Evolutionary conservation across 2,888 invertebrate species (phyloP), one percentile per base, ranked within the genome.

Genomic region (Coleophora deauratella): DNA sequence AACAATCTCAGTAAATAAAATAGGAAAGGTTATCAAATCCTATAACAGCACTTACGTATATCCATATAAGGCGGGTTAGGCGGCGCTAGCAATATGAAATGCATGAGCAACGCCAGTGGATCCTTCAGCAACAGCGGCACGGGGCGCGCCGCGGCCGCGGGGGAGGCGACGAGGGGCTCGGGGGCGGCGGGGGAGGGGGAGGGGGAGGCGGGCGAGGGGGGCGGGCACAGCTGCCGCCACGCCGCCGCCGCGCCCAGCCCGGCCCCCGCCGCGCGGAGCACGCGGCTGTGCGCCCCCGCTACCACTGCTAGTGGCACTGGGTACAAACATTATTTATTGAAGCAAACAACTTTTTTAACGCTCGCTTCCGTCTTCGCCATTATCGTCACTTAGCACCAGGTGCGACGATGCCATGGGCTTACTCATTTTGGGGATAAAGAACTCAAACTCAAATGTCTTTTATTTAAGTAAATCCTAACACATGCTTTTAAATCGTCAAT

Each of bases 261-360:
- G 38, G 43, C 30, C 30, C 31, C 41, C 27, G 43, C 45, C 37
- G 41, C 47, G 58, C 71, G 49, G 43, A 95, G 85, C 37, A 93
- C 89, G 46, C 94, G 91, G 28, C 94, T 92, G 78, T 97, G 96
- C 52, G 94, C 91, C 35, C 95, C 94, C 53, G 97, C 85, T 15
- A 97, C 95, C 61, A 96, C 95, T 47, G 97, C 82, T 48, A 98
- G 86, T 9, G 97, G 96, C 55, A 96, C 97, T 94, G 85, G 2
- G 80, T 1, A 34, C 21, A 21, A 21, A 34, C 21, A 21, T 4
- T 21, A 21, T 3, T 4, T 21, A 4, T 21, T 21, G 21, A 21
- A 6, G 21, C 6, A n/a, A n/a, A n/a, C n/a, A n/a, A n/a, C n/a
- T n/a, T n/a, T n/a, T n/a, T n/a, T n/a, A n/a, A n/a, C n/a, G n/a